Evolutionary conservation across 2,888 invertebrate species (phyloP).

Genomic region (Podotricha telesiphe): DNA sequence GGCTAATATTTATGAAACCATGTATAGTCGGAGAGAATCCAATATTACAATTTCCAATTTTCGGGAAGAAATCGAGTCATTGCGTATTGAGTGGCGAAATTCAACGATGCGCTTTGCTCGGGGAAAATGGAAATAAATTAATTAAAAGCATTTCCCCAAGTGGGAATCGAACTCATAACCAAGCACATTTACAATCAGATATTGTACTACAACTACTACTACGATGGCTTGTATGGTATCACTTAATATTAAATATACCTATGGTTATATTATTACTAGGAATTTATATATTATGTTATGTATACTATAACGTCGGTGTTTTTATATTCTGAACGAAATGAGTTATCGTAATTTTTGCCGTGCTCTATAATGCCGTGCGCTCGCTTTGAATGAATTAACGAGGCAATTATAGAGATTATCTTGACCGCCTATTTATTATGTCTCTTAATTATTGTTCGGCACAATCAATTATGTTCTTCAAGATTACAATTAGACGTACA

Average conservation of each 20-base stretch:
- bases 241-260: neutral
- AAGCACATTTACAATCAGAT: too few species aligned
- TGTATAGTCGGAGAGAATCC: too few species aligned
- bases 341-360: slow-evolving; percentile 22
- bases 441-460: slow-evolving; percentile 29
- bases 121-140: too few species aligned
- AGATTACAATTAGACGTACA: slow-evolving; percentile 18
- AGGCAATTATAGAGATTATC: slow-evolving; percentile 34
- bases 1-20: too few species aligned
- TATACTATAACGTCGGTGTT: neutral
- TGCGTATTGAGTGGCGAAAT: neutral
- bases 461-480: slow-evolving; percentile 29
- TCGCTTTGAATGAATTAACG: slow-evolving; percentile 24
- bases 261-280: neutral
- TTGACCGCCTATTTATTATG: slow-evolving; percentile 22
- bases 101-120: neutral
- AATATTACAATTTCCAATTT: neutral
- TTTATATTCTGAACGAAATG: slow-evolving; percentile 13
- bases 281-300: neutral
- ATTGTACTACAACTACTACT: too few species aligned
- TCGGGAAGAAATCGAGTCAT: neutral
- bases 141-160: too few species aligned
- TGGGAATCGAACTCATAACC: too few species aligned
- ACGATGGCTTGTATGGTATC: neutral
- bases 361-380: slow-evolving; percentile 17